A percentile compares a stretch with the other conserved stretches of the same genome.
Evolutionary conservation across 2,888 invertebrate species (phyloP).

Genomic region (Nephrocerus scutellatus): DNA sequence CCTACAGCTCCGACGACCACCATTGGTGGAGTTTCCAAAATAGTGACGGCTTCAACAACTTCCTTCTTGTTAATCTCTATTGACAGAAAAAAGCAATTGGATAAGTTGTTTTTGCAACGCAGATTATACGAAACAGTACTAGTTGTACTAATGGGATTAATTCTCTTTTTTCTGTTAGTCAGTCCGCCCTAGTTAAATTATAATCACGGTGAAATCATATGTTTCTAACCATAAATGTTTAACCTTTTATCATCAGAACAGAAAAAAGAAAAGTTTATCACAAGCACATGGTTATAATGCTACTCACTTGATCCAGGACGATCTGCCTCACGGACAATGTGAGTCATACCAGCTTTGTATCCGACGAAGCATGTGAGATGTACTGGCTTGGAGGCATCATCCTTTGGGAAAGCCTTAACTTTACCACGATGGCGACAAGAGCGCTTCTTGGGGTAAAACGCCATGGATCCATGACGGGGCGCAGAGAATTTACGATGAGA

Average conservation of each 20-base stretch:
- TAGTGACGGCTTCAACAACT: constrained; percentile 97
- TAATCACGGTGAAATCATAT: constrained; percentile 43
- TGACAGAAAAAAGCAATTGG: constrained; percentile 26
- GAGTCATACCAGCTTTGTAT: constrained; percentile 99
- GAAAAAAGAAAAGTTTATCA: too few species aligned
- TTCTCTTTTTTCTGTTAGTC: constrained; percentile 29
- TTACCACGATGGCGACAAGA: constrained; percentile 95
- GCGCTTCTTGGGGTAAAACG: constrained; percentile 98
- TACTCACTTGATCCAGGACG: constrained; percentile 96
- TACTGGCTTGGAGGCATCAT: constrained; percentile 92
- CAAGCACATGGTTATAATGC: too few species aligned
- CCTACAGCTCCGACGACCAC: constrained; percentile 95
- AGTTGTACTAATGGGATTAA: constrained; percentile 12
- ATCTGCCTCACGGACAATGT: constrained; percentile 97
- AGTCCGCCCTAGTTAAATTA: constrained; percentile 50
- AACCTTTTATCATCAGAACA: constrained; percentile 41
- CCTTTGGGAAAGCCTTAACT: constrained; percentile 99
- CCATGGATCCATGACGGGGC: constrained; percentile 99
- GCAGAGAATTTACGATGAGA: constrained; percentile 99
- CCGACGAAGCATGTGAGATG: constrained; percentile 96
- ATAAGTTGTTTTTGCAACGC: not conserved
- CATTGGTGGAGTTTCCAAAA: constrained; percentile 98
- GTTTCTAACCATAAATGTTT: constrained; percentile 44
- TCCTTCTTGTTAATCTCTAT: constrained; percentile 99
- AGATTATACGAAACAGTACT: constrained; percentile 1